Percentiles rank a stretch among this genome's conserved stretches.
Conservation (phyloP, 2,797 vertebrate genomes). For the Tapera naevia region DNA sequence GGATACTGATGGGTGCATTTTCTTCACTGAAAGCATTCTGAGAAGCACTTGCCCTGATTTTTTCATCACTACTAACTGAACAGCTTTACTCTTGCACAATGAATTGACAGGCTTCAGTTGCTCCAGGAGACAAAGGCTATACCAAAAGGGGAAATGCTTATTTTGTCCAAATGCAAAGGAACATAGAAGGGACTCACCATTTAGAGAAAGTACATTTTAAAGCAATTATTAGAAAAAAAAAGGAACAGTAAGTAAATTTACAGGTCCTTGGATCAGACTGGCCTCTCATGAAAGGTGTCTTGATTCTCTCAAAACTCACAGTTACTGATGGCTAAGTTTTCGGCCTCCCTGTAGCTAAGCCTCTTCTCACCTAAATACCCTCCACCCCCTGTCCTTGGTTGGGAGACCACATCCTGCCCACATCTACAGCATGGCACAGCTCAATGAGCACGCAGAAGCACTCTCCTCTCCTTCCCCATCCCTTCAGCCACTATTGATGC, state of each 20-base stretch:
- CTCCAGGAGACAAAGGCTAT: not conserved
- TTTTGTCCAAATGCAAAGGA: not conserved
- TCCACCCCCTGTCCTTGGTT: not conserved
- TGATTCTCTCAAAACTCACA: not conserved
- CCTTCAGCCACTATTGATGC: constrained; percentile 1
- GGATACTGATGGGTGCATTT: not conserved
- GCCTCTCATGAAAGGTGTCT: not conserved
- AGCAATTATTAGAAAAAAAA: not conserved
- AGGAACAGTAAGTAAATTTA: not conserved
- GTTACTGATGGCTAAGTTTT: not conserved
- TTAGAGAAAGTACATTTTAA: not conserved
- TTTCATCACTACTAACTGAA: not conserved
- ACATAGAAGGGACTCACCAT: not conserved
- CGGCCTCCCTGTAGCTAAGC: not conserved
- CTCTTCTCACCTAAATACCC: not conserved
- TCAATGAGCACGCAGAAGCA: not conserved
- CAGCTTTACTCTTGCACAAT: not conserved
- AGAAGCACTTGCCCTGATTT: not conserved
- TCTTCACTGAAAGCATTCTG: not conserved
- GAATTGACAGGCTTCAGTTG: not conserved
- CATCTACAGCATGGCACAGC: not conserved
- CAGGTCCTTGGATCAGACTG: not conserved
- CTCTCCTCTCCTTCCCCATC: not conserved
- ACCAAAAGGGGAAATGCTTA: not conserved
- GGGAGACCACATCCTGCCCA: not conserved